Evolutionary conservation across 2,888 invertebrate genomes (phyloP).

Genomic region (Argyresthia goedartella): DNA sequence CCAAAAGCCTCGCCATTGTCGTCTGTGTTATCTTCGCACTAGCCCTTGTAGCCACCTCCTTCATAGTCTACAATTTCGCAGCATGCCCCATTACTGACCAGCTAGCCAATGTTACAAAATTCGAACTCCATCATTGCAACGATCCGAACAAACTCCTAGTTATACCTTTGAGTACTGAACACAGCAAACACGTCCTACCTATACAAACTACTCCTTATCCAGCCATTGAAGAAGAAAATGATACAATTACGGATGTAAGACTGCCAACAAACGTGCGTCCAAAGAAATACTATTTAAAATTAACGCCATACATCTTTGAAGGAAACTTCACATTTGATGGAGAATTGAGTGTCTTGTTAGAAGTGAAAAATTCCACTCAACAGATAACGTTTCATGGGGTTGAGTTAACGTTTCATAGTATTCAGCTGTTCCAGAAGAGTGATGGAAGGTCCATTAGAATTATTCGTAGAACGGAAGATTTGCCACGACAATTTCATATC

Average conservation of each 20-base stretch:
- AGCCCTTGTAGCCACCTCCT: conserved; percentile 77
- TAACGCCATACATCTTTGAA: conserved; percentile 79
- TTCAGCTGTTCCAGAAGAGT: conserved; percentile 60
- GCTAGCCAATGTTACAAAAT: conserved; percentile 55
- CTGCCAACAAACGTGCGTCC: conserved; percentile 78
- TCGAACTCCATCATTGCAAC: conserved; percentile 44
- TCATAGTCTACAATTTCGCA: conserved; percentile 83
- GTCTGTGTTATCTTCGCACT: conserved; percentile 74
- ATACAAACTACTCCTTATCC: conserved; percentile 36
- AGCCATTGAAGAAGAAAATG: conserved; percentile 16
- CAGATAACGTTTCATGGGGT: conserved; percentile 83
- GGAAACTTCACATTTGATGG: conserved; percentile 86
- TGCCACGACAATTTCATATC: conserved; percentile 77
- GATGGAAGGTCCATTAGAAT: conserved; percentile 35
- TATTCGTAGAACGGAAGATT: conserved; percentile 63
- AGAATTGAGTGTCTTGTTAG: conserved; percentile 73
- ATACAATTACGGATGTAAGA: conserved; percentile 69
- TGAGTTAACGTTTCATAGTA: conserved; percentile 74
- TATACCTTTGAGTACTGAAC: conserved; percentile 48
- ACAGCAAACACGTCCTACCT: conserved; percentile 41
- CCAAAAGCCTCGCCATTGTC: conserved; percentile 74
- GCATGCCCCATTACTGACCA: conserved; percentile 71
- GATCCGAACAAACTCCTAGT: conserved; percentile 53
- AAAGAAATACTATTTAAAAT: conserved; percentile 75
- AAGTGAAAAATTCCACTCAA: conserved; percentile 71